Evolutionary conservation across 2,888 invertebrate genomes (phyloP).

Genomic region (Dione vanillae): DNA sequence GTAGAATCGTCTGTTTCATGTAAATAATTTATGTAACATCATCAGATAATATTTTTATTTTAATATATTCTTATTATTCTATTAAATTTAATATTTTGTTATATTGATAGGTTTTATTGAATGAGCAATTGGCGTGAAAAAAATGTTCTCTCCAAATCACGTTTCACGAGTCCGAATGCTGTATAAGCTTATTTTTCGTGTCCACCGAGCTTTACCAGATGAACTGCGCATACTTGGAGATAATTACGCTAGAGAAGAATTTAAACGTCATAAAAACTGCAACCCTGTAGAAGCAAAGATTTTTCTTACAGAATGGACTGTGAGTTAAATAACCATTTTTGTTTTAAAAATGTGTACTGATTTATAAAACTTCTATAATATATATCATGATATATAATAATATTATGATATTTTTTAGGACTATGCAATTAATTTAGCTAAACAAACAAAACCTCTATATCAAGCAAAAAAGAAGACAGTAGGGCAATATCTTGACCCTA

Average conservation of each 20-base stretch:
- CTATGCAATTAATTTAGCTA: slow-evolving; percentile 89
- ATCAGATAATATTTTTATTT: not conserved
- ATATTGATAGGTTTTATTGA: not conserved
- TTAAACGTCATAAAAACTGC: slow-evolving; percentile 91
- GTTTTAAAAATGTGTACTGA: not conserved
- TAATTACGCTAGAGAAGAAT: slow-evolving; percentile 92
- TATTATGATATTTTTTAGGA: slow-evolving; percentile 80
- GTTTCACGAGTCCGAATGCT: slow-evolving; percentile 87
- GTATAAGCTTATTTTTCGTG: slow-evolving; percentile 91
- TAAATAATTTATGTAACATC: slow-evolving; percentile 17
- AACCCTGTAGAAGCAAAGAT: slow-evolving; percentile 87
- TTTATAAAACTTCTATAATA: not conserved
- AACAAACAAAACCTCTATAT: slow-evolving; percentile 88
- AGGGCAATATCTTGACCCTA: slow-evolving; percentile 86
- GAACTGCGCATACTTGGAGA: slow-evolving; percentile 89
- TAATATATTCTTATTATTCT: not conserved
- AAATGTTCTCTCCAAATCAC: slow-evolving; percentile 66
- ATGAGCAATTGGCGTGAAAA: not conserved
- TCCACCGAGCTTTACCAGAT: slow-evolving; percentile 90
- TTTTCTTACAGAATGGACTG: slow-evolving; percentile 96
- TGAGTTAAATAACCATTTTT: slow-evolving; percentile 79
- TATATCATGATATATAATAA: no score
- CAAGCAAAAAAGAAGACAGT: slow-evolving; percentile 84
- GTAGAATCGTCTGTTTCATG: not conserved
- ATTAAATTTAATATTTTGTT: not conserved